These are phyloP conservation scores for Drosophila ironensis DNA, from an alignment of 1,140 invertebrate species.

Conservation along the genomic window DNA sequence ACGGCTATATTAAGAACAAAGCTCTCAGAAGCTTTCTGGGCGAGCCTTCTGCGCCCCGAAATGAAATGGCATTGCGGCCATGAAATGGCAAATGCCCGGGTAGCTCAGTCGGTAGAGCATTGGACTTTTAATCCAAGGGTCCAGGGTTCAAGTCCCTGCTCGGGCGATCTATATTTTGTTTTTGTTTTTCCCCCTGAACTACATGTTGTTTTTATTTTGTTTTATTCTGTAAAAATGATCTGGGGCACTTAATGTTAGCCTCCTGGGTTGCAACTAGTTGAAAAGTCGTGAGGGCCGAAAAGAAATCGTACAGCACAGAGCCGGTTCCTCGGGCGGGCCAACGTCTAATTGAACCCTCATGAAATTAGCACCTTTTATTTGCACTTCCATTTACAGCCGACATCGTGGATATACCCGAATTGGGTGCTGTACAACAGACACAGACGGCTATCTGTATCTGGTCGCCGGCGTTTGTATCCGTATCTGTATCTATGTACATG, in stretches of 20 bases:
- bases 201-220: neutral
- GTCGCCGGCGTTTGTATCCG: conserved; percentile 12
- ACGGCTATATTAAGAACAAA: neutral
- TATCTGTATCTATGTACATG: no score
- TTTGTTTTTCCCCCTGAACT: neutral
- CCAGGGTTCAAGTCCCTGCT: conserved; percentile 91
- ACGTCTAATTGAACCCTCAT: conserved; percentile 79
- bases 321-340: neutral
- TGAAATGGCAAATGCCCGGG: conserved; percentile 83
- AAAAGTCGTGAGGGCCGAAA: conserved; percentile 12
- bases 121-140: conserved; percentile 91
- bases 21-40: neutral
- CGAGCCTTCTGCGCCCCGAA: neutral
- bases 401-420: conserved; percentile 60
- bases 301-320: conserved; percentile 57
- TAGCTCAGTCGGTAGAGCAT: conserved; percentile 91
- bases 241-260: no score
- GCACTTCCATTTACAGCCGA: conserved; percentile 62
- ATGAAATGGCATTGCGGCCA: neutral
- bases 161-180: conserved; percentile 83
- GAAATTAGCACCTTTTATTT: conserved; percentile 81
- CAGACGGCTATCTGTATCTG: conserved; percentile 30
- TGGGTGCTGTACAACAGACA: conserved; percentile 41
- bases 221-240: no score
- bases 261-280: conserved; percentile 12